Evolutionary conservation across 37 sponge, comb jelly and placozoan species (phyloP).

Genomic region (Axinella damicornis): DNA sequence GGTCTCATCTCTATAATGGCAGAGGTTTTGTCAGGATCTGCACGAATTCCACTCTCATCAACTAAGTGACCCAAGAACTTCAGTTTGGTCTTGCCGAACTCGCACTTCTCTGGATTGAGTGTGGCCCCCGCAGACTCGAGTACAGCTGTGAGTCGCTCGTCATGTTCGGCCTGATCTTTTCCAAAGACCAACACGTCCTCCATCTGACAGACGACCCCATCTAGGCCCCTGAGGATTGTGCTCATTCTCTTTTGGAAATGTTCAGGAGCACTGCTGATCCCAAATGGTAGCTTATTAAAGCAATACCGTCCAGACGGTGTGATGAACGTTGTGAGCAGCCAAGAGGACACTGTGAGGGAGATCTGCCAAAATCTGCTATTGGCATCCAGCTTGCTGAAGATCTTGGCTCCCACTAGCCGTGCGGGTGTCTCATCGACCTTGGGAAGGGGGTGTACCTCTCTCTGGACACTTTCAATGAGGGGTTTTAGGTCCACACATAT

Average conservation of each 20-base stretch:
- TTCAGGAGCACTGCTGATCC: not conserved
- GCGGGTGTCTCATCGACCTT: slow-evolving; percentile 19
- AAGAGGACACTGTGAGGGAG: not conserved
- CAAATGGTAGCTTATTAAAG: slow-evolving; percentile 22
- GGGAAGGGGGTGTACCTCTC: slow-evolving; percentile 16
- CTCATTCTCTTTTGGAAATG: slow-evolving; percentile 15
- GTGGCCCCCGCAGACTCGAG: not conserved
- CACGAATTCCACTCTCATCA: slow-evolving; percentile 14
- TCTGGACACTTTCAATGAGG: not conserved
- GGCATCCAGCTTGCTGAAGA: slow-evolving; percentile 35
- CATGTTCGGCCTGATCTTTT: slow-evolving; percentile 11
- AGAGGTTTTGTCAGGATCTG: slow-evolving; percentile 19
- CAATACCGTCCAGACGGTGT: slow-evolving; percentile 23
- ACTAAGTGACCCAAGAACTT: slow-evolving; percentile 46
- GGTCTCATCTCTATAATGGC: slow-evolving; percentile 1
- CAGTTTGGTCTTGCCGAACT: slow-evolving; percentile 7
- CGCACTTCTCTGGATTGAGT: slow-evolving; percentile 35
- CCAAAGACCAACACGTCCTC: slow-evolving; percentile 34
- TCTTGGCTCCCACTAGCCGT: slow-evolving; percentile 4
- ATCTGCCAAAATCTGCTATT: slow-evolving; percentile 29
- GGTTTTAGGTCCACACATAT: slow-evolving; percentile 20
- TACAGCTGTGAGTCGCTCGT: not conserved
- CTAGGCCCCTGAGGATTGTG: slow-evolving; percentile 2
- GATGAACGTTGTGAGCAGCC: slow-evolving; percentile 15
- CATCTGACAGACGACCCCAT: slow-evolving; percentile 30